Evolutionary conservation across 2,888 invertebrate genomes (phyloP), one percentile per base, ranked within the genome.

Genomic region (Troides aeacus): DNA sequence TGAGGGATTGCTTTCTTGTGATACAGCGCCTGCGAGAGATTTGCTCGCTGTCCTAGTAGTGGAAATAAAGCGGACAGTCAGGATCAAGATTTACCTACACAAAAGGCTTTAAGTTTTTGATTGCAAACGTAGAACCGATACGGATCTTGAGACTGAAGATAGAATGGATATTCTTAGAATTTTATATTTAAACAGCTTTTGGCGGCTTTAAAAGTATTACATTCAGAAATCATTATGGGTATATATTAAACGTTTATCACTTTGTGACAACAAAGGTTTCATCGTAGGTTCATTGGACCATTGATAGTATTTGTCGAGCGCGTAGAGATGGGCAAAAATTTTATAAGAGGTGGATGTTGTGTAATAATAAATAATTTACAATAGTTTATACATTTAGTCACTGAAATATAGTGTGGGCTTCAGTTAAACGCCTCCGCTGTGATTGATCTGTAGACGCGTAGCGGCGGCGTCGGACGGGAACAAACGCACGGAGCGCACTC

Each of bases 131-230:
- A 75, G 78, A 76, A 73, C 75, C 82, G 87, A 89, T 86, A 86
- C 79, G 83, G 84, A 89, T 88, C 88, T 86, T 83, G 79, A 80
- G 81, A 75, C 74, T 75, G 81, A 82, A 79, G 81, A 82, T 88
- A 87, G 88, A 90, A 89, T 88, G 87, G 85, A 87, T 87, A 84
- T 87, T 85, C 88, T 85, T 79, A 84, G 86, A 87, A 88, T 88
- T 88, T 88, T 85, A 84, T 84, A 84, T 84, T 82, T 84, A 86
- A 89, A 86, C 83, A 84, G 83, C 82, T 82, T 81, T 85, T 81
- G 3, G 84, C 85, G 24, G 21, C 18, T 23, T 17, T n/a, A 60
- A 59, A 18, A 23, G 30, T 57, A n/a, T 59, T 63, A 53, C 18
- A 24, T 17, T 12, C 56, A 64, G 64, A n/a, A 17, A 59, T 65